These are phyloP conservation scores for Sapayoa aenigma DNA, from an alignment of 2,113 vertebrate genomes.

Conservation along the genomic window DNA sequence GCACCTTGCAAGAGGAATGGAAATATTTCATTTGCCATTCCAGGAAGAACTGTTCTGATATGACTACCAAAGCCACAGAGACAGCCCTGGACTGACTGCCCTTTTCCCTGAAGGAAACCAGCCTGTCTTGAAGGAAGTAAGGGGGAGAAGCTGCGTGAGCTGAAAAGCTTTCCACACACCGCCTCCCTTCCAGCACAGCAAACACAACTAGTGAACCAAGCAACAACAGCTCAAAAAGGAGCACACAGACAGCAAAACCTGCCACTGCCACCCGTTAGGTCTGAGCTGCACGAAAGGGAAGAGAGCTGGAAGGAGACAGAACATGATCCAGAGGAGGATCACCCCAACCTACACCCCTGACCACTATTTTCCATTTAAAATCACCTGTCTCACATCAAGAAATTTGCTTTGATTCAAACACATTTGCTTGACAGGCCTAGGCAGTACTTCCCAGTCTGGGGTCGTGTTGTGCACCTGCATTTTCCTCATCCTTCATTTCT, in stretches of 20 bases:
- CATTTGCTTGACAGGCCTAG: background rate
- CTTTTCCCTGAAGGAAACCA: background rate
- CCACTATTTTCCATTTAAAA: background rate
- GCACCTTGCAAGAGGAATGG: background rate
- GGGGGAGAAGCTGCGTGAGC: background rate
- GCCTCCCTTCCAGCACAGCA: fast-evolving
- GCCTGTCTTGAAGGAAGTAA: background rate
- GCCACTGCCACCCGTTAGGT: background rate
- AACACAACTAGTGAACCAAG: background rate
- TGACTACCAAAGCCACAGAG: background rate
- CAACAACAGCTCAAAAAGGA: background rate
- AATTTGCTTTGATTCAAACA: background rate
- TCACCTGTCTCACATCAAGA: background rate
- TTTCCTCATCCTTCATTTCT: background rate
- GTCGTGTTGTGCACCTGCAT: background rate
- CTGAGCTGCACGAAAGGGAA: background rate
- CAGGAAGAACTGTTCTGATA: background rate
- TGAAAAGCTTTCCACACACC: background rate
- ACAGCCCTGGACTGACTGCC: background rate
- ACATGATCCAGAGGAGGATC: background rate
- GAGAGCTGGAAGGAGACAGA: background rate
- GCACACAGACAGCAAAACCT: background rate
- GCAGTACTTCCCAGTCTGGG: background rate
- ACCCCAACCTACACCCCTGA: background rate
- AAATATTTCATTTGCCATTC: background rate